phyloP scores from a whole-genome alignment of 2,113 vertebrate genomes.

The Nibea albiflora region DNA sequence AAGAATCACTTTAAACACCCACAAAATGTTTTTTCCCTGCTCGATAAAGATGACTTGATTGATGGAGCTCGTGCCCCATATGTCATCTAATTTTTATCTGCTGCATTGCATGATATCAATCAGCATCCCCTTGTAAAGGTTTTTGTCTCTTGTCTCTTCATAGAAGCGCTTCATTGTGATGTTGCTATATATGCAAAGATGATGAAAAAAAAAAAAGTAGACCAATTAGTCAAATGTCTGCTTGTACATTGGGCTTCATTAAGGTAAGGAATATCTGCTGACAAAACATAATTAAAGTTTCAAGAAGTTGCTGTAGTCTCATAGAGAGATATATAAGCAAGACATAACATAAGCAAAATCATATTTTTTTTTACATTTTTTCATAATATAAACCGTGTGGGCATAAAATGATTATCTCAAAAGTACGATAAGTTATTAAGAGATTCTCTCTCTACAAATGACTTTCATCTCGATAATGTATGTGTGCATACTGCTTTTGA shows the following conservation, averaged over 20 bases:
- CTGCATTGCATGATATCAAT: constrained; percentile 53
- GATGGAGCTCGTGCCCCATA: constrained; percentile 33
- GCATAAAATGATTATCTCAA: neutral
- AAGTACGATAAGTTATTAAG: neutral
- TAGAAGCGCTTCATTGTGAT: neutral
- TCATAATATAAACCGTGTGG: neutral
- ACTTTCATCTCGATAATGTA: neutral
- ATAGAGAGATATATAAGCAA: neutral
- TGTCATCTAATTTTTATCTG: constrained; percentile 50
- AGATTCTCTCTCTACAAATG: neutral
- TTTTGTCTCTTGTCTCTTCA: constrained; percentile 22
- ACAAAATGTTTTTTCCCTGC: constrained; percentile 19
- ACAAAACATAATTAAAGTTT: constrained; percentile 23
- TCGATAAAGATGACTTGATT: constrained; percentile 53
- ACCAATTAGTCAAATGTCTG: constrained; percentile 29
- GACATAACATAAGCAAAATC: neutral
- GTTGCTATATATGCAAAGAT: constrained; percentile 14
- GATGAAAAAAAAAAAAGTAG: neutral
- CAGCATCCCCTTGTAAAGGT: constrained; percentile 11
- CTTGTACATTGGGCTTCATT: constrained; percentile 13
- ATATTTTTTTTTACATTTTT: too few species aligned
- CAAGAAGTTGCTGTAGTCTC: neutral
- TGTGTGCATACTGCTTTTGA: neutral
- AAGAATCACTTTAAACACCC: constrained; percentile 1
- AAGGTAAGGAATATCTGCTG: constrained; percentile 27